Evolutionary conservation across 2,113 vertebrate species (phyloP), one percentile per base, ranked within the genome.

Genomic region (Columba livia): DNA sequence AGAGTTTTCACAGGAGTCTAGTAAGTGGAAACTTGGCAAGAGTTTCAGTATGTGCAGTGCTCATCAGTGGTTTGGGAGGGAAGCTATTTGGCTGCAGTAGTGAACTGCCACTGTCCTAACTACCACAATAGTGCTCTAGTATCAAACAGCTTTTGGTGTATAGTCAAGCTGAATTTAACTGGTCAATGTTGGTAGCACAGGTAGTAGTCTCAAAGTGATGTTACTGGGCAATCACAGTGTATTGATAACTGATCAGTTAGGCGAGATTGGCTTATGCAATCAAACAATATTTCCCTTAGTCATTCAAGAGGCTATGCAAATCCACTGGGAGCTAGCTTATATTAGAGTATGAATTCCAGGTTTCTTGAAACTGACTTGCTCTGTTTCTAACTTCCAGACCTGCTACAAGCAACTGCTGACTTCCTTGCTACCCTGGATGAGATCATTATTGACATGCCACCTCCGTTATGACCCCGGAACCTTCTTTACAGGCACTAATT

Each of bases 371-470:
- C 48, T 95, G 21, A 93, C 42, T 51, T 74, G 12, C 18, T 74
- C 54, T 79, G 2, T 87, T 83, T 91, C 57, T 81, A 15, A 86
- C 31, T 97, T 97, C 54, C 93, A 98, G 98, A 89, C 88, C 56
- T 75, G 24, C 67, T 97, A 25, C 96, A 89, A 48, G 97, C 97
- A 78, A 95, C 96, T 81, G 53, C 95, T 70, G 97, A 97, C 48
- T 90, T 97, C 40, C 95, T 98, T 65, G 94, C 97, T 21, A 89
- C 96, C 20, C 81, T 98, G 95, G 97, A 98, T 97, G 96, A 98
- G 56, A 94, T 96, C 48, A 94, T 97, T 89, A 95, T 97, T 89
- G 97, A 98, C 69, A 87, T 98, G 94, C 97, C 97, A 36, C 94
- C 97, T 88, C 87, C 94, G 85, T 79, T 94, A 89, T 77, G 91